phyloP scores from a whole-genome alignment of 2,113 vertebrate species.

The Corythornis madagascariensis region DNA sequence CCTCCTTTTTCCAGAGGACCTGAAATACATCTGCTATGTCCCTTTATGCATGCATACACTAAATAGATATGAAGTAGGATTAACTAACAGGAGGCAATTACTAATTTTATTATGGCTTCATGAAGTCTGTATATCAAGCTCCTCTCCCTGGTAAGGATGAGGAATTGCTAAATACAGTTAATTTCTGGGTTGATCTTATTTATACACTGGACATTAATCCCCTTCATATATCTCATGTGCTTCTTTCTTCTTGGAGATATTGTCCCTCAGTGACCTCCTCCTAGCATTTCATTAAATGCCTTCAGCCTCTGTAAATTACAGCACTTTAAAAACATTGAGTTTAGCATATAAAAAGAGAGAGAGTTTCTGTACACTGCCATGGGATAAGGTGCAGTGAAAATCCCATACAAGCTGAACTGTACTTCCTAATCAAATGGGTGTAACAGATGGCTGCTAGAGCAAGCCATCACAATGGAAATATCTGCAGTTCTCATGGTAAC shows the following conservation, averaged over 20 bases:
- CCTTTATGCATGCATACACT: background rate
- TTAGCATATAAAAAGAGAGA: conserved; percentile 80
- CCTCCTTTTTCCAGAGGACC: conserved; percentile 3
- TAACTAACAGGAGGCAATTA: conserved; percentile 41
- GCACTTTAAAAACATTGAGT: conserved; percentile 77
- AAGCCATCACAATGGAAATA: conserved; percentile 91
- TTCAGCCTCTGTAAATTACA: conserved; percentile 75
- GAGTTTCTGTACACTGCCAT: conserved; percentile 72
- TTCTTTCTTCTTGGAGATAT: conserved; percentile 72
- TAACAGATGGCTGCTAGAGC: conserved; percentile 98
- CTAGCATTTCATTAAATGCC: conserved; percentile 75
- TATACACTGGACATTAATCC: conserved; percentile 68
- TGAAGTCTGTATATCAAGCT: conserved; percentile 39
- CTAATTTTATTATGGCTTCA: conserved; percentile 38
- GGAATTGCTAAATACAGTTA: conserved; percentile 65
- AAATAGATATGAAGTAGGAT: conserved; percentile 14
- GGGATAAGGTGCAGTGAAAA: conserved; percentile 85
- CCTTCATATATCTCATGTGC: conserved; percentile 59
- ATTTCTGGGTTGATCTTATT: conserved; percentile 72
- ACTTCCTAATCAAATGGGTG: conserved; percentile 92
- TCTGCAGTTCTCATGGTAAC: conserved; percentile 94
- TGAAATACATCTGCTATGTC: background rate
- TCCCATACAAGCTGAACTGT: conserved; percentile 83
- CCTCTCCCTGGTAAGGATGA: conserved; percentile 35
- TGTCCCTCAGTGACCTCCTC: conserved; percentile 75